Evolutionary conservation across 2,797 vertebrate species (phyloP).

Genomic region (Pipistrellus pygmaeus): DNA sequence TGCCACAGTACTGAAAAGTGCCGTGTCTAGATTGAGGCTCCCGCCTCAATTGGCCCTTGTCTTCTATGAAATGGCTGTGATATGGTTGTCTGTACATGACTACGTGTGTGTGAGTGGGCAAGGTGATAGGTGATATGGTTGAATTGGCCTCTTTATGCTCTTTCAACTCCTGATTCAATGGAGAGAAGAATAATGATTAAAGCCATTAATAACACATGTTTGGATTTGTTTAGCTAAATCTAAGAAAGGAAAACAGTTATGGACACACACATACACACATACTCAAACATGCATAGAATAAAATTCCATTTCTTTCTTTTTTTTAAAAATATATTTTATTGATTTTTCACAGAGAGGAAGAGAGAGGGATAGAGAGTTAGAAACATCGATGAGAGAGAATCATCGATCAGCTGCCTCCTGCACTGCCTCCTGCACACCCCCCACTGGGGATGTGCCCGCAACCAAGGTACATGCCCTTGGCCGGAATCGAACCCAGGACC

Average conservation of each 20-base stretch:
- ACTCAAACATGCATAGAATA: neutral
- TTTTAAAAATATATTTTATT: too few species aligned
- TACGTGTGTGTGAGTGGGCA: neutral
- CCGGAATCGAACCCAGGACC: too few species aligned
- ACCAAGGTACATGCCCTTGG: too few species aligned
- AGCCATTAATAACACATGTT: neutral
- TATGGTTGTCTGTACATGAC: neutral
- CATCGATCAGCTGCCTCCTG: too few species aligned
- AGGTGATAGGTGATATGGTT: neutral
- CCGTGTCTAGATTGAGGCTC: neutral
- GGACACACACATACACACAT: neutral
- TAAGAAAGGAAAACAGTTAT: neutral
- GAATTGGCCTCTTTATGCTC: neutral
- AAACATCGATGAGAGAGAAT: too few species aligned
- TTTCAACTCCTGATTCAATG: conserved; percentile 15
- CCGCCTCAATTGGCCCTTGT: too few species aligned
- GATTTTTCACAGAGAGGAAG: too few species aligned
- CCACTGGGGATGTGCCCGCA: too few species aligned
- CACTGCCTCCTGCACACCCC: too few species aligned
- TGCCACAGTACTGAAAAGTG: neutral
- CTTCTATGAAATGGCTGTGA: neutral
- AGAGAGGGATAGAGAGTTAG: too few species aligned
- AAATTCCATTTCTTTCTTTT: conserved; percentile 40
- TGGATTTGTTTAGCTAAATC: conserved; percentile 29
- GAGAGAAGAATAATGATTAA: neutral